Conservation (phyloP, 23 tunicate genomes). For the Trididemnum clinides region DNA sequence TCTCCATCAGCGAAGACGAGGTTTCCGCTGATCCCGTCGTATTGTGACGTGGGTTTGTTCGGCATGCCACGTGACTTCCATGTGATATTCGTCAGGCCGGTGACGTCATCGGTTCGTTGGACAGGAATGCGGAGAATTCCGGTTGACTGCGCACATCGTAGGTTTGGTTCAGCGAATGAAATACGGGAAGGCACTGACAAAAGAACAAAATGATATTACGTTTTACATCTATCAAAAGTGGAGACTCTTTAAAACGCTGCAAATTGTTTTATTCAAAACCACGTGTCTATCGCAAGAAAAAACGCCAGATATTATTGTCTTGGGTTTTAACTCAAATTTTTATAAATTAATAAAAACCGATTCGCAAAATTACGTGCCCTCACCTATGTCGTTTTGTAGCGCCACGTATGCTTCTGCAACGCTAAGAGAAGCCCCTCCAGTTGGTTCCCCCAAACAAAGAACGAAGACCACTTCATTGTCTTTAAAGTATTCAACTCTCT, state of each 20-base stretch:
- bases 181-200: slow-evolving; percentile 67
- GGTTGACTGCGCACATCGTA: slow-evolving; percentile 67
- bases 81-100: slow-evolving; percentile 58
- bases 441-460: slow-evolving; percentile 73
- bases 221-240: no score
- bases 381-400: slow-evolving; percentile 80
- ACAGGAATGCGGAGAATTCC: slow-evolving; percentile 77
- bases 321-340: no score
- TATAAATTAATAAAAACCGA: no score
- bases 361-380: no score
- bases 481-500: slow-evolving; percentile 65
- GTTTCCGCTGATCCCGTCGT: slow-evolving; percentile 70
- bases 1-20: slow-evolving; percentile 77
- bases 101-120: slow-evolving; percentile 50
- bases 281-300: not conserved
- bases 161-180: slow-evolving; percentile 46
- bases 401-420: slow-evolving; percentile 63
- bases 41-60: slow-evolving; percentile 70
- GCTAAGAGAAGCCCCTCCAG: slow-evolving; percentile 79
- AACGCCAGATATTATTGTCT: not conserved
- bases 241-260: no score
- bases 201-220: no score
- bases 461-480: slow-evolving; percentile 82
- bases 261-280: not conserved
- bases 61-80: slow-evolving; percentile 80